Base-by-base conservation (phyloP, 1,140 invertebrate species). In the Tetranychus urticae region DNA sequence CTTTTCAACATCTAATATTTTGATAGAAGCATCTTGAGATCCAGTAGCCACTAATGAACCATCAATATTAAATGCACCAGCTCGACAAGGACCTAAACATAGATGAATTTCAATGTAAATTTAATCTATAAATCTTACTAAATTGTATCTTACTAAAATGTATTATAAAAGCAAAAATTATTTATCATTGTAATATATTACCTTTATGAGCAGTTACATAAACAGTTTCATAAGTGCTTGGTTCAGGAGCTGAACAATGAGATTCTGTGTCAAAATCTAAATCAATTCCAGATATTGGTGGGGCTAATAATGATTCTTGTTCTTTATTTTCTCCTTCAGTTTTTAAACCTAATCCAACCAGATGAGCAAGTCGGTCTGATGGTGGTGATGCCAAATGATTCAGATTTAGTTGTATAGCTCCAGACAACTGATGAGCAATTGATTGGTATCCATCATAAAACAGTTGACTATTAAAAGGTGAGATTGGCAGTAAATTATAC, bases 201-300 rank as follows among this genome's bases (percentile, higher is more conserved):
- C 86, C 91, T 76, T 98, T 98, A 71, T 99, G 94, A 3, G 91
- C 91, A 5, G 94, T 98, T 1, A 98, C 90, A 72, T 98, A 98
- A 2, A 91, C 92, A 0, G 94, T 98, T 75, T 98, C 93, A 72
- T 97, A 98, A 14, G 87, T 13, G 50, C 46, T 31, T 13, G 62
- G 61, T 48, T 52, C 47, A 4, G 56, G 23, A 14, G 47, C 61
- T 54, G 12, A 23, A 35, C 23, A 3, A 34, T 14, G 6, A 36
- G 73, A 73, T 73, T 98, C 92, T 50, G 91, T 91, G 72, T 97
- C 92, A 75, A 85, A 97, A 74, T 97, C 93, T 55, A 98, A 67
- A 70, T 82, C 81, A 61, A 80, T 77, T 81, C 93, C 83, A 31
- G 85, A 78, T 23, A 86, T 82, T 58, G 68, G 59, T 59, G 5